These are phyloP conservation scores for Chaunax sp. DNA, from an alignment of 2,797 vertebrate genomes.

Conservation along the genomic window DNA sequence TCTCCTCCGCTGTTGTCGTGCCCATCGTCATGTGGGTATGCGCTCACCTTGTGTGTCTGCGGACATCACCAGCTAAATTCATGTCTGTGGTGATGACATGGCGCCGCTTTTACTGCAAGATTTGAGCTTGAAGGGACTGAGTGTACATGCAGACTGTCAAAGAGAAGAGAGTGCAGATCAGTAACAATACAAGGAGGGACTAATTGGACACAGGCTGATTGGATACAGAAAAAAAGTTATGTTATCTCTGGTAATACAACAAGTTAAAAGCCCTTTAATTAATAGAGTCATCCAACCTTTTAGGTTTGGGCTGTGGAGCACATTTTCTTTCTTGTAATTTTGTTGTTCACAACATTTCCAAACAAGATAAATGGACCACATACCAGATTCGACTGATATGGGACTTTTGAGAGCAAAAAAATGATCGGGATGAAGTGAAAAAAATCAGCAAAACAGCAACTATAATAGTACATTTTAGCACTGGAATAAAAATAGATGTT, in stretches of 20 bases:
- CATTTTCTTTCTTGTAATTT: not conserved
- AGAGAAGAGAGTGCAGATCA: slow-evolving; percentile 16
- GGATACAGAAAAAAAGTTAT: not conserved
- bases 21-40: not conserved
- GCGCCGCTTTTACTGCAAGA: not conserved
- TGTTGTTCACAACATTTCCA: slow-evolving; percentile 6
- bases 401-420: too few relatives aligned
- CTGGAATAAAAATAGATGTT: too few relatives aligned
- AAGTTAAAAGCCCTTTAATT: not conserved
- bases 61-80: slow-evolving; percentile 25
- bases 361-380: not conserved
- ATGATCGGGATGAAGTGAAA: too few relatives aligned
- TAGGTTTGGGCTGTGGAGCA: not conserved
- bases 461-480: too few relatives aligned
- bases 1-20: slow-evolving; percentile 6
- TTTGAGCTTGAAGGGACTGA: not conserved
- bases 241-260: not conserved
- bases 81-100: slow-evolving; percentile 9
- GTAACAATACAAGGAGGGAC: slow-evolving; percentile 18
- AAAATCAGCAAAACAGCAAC: too few relatives aligned
- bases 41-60: slow-evolving; percentile 5
- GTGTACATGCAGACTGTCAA: not conserved
- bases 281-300: slow-evolving; percentile 1
- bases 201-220: not conserved
- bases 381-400: not conserved